phyloP scores from a whole-genome alignment of 2,888 invertebrate genomes.

The Carterocephalus palaemon region DNA sequence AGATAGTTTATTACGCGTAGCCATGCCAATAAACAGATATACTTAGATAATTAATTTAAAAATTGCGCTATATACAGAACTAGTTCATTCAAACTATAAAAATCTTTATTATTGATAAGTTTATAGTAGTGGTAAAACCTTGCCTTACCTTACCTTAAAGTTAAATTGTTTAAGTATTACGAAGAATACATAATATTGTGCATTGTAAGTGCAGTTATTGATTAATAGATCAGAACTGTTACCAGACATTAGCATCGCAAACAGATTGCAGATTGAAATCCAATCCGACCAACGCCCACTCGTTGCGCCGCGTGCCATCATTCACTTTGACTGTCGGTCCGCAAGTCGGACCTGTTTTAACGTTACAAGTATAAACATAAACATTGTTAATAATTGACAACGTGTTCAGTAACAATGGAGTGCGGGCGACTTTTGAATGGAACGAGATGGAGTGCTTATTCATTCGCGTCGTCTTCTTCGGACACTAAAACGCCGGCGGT shows the following conservation, averaged over 20 bases:
- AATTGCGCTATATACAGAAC: too few species aligned
- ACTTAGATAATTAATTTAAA: too few species aligned
- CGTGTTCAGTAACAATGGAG: conserved; percentile 54
- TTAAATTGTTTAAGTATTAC: too few species aligned
- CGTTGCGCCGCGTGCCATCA: conserved; percentile 44
- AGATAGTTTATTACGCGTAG: too few species aligned
- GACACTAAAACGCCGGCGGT: conserved; percentile 43
- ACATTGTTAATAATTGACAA: conserved; percentile 38
- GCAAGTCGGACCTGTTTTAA: conserved; percentile 16
- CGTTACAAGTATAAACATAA: conserved; percentile 41
- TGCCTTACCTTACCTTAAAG: too few species aligned
- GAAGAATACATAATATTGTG: too few species aligned
- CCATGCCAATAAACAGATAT: too few species aligned
- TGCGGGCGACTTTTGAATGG: conserved; percentile 53
- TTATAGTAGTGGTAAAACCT: too few species aligned
- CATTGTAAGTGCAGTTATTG: too few species aligned
- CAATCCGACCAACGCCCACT: conserved; percentile 62
- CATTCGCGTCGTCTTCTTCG: conserved; percentile 37
- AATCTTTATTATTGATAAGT: too few species aligned
- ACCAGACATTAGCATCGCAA: conserved; percentile 27
- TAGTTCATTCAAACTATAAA: too few species aligned
- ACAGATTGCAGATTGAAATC: conserved; percentile 57
- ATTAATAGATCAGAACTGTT: conserved; percentile 4
- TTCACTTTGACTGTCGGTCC: conserved; percentile 36
- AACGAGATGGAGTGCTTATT: conserved; percentile 54